phyloP scores from a whole-genome alignment of 2,113 vertebrate species.

The Hucho hucho region DNA sequence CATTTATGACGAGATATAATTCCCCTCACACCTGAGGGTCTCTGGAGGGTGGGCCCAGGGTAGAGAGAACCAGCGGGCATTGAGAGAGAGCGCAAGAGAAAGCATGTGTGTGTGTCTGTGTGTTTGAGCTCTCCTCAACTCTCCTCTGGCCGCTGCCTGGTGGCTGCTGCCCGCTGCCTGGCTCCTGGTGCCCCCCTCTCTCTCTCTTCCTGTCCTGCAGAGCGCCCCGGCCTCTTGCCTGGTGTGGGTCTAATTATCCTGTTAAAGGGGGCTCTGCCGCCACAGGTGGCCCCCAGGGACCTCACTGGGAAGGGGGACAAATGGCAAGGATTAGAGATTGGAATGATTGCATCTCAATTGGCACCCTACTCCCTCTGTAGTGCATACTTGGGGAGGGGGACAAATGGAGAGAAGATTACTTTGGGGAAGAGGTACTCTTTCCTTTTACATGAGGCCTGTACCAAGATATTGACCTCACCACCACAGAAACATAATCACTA shows the following conservation, averaged over 20 bases:
- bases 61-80: constrained; percentile 14
- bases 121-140: constrained; percentile 42
- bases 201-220: constrained; percentile 62
- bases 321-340: constrained; percentile 76
- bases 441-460: constrained; percentile 73
- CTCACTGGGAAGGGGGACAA: constrained; percentile 68
- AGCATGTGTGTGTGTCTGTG: background rate
- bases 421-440: constrained; percentile 73
- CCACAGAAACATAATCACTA: background rate
- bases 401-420: constrained; percentile 89
- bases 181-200: constrained; percentile 43
- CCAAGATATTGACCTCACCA: constrained; percentile 43
- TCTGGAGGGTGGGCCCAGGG: constrained; percentile 44
- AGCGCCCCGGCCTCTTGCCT: constrained; percentile 48
- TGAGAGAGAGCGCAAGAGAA: background rate
- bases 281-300: constrained; percentile 77
- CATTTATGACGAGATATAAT: constrained; percentile 61
- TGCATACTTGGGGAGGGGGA: constrained; percentile 15
- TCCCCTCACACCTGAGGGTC: constrained; percentile 52
- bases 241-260: constrained; percentile 82
- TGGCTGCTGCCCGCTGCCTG: constrained; percentile 72
- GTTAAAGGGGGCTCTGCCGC: constrained; percentile 84
- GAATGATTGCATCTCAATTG: constrained; percentile 56
- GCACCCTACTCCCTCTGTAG: too few species aligned
- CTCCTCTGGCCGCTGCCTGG: constrained; percentile 73